These are phyloP conservation scores for Diplazon laetatorius DNA, from an alignment of 2,888 invertebrate genomes.

Conservation along the genomic window DNA sequence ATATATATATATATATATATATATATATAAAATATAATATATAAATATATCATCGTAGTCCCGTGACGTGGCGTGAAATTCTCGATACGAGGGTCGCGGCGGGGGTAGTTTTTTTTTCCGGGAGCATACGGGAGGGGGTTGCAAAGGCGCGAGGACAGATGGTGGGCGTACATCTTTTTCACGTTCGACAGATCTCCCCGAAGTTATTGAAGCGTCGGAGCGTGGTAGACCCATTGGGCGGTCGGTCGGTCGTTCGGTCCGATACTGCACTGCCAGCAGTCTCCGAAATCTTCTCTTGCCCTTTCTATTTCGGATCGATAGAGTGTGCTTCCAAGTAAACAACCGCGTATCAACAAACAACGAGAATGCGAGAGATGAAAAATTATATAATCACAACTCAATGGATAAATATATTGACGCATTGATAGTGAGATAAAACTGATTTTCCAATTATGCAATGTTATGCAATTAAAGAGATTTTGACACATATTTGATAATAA, in stretches of 20 bases:
- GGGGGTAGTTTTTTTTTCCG: slow-evolving; percentile 40
- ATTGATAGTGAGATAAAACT: too few relatives aligned
- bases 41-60: slow-evolving; percentile 19
- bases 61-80: slow-evolving; percentile 41
- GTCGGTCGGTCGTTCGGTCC: slow-evolving; percentile 1
- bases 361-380: slow-evolving; percentile 2
- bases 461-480: too few relatives aligned
- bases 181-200: slow-evolving; percentile 55
- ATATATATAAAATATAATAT: too few relatives aligned
- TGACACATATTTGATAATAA: too few relatives aligned
- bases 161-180: slow-evolving; percentile 77
- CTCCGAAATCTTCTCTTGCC: too few relatives aligned
- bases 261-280: too few relatives aligned
- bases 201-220: slow-evolving; percentile 50
- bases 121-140: slow-evolving; percentile 53
- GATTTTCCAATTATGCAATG: too few relatives aligned
- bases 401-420: too few relatives aligned
- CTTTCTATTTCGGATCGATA: background rate
- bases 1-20: too few relatives aligned
- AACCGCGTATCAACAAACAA: background rate
- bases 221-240: slow-evolving; percentile 4
- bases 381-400: too few relatives aligned
- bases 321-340: background rate
- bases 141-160: slow-evolving; percentile 72
- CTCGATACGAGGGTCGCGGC: slow-evolving; percentile 21